Evolutionary conservation across 2,888 invertebrate species (phyloP).

Genomic region (Eledona agricola): DNA sequence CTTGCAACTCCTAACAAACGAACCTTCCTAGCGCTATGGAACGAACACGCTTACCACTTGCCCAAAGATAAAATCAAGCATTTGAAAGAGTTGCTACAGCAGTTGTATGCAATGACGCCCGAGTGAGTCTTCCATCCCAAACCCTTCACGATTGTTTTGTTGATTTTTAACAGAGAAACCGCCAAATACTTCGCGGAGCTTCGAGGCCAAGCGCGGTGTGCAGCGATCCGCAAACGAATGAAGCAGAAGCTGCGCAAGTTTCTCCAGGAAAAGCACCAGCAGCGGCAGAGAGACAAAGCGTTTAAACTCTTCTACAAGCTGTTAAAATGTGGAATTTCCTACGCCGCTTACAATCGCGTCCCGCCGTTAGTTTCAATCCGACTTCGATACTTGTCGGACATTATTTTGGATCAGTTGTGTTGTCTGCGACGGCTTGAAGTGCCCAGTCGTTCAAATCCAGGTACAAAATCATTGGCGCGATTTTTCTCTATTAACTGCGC

Average conservation of each 20-base stretch:
- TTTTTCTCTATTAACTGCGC: conserved; percentile 18
- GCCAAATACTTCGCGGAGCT: conserved; percentile 68
- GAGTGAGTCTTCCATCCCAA: too few species aligned
- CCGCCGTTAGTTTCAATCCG: conserved; percentile 68
- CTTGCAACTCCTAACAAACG: conserved; percentile 66
- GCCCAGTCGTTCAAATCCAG: conserved; percentile 65
- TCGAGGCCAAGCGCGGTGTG: conserved; percentile 41
- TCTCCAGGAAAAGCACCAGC: conserved; percentile 2
- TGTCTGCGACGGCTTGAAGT: conserved; percentile 87
- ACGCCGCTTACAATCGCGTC: conserved; percentile 54
- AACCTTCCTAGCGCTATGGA: conserved; percentile 65
- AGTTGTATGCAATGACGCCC: conserved; percentile 59
- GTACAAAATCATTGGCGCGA: conserved; percentile 6
- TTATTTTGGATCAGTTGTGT: conserved; percentile 67
- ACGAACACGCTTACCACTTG: conserved; percentile 64
- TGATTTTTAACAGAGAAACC: conserved; percentile 66
- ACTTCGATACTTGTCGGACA: conserved; percentile 67
- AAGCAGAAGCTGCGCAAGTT: conserved; percentile 37
- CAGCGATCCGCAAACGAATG: conserved; percentile 42
- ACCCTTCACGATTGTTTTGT: too few species aligned
- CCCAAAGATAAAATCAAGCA: conserved; percentile 65
- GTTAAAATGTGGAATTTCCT: conserved; percentile 50
- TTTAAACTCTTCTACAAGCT: conserved; percentile 43
- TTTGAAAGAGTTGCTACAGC: conserved; percentile 67
- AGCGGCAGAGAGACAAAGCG: conserved; percentile 40